phyloP scores from a whole-genome alignment of 2,888 invertebrate species.

The Ernsta delagoae region DNA sequence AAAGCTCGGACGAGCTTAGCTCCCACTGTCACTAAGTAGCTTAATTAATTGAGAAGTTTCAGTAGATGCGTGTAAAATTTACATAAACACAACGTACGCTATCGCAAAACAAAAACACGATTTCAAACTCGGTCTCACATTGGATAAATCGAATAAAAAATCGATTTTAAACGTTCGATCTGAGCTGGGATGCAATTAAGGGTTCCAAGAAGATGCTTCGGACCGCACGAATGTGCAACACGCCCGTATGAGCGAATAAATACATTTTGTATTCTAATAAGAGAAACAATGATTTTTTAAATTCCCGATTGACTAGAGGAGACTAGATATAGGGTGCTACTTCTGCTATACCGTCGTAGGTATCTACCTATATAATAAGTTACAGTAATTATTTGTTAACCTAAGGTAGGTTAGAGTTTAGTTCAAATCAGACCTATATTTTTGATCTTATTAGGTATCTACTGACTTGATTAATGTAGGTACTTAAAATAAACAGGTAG shows the following conservation, averaged over 20 bases:
- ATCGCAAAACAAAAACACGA: constrained; percentile 77
- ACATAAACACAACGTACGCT: constrained; percentile 79
- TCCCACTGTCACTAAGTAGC: constrained; percentile 40
- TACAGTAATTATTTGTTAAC: too few species aligned
- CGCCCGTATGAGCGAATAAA: constrained; percentile 35
- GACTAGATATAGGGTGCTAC: too few species aligned
- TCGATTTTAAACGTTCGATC: constrained; percentile 83
- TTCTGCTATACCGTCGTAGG: too few species aligned
- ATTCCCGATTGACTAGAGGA: too few species aligned
- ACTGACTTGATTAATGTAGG: too few species aligned
- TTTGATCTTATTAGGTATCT: too few species aligned
- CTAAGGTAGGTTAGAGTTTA: too few species aligned
- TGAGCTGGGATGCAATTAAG: constrained; percentile 82
- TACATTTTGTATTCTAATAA: constrained; percentile 38
- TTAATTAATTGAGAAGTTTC: constrained; percentile 81
- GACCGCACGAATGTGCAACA: constrained; percentile 54
- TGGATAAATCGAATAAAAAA: constrained; percentile 82
- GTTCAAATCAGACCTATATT: too few species aligned
- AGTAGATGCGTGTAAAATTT: constrained; percentile 81
- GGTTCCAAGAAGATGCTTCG: constrained; percentile 75
- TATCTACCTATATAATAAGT: too few species aligned
- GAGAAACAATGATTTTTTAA: constrained; percentile 35
- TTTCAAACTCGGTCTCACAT: constrained; percentile 72
- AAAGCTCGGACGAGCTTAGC: constrained; percentile 16
- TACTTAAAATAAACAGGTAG: too few species aligned